Percentiles rank a stretch among this genome's conserved stretches.
These are phyloP conservation scores for Drosophila navojoa DNA, from an alignment of 1,140 invertebrate species.

Conservation along the genomic window DNA sequence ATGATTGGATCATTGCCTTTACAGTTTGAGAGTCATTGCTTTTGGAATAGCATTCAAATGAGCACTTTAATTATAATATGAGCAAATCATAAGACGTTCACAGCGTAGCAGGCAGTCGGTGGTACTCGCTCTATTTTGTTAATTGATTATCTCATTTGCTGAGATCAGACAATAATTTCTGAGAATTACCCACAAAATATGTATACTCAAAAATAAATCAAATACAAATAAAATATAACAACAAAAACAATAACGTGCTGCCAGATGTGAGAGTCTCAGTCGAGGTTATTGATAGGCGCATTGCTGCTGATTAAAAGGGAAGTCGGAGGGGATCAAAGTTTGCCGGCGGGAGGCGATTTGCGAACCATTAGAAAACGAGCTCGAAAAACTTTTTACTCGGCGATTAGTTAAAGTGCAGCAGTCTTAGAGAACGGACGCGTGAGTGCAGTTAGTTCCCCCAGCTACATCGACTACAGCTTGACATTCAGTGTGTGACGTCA, in stretches of 20 bases:
- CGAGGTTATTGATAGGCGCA: constrained; percentile 58
- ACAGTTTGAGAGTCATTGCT: not conserved
- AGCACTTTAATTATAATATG: not conserved
- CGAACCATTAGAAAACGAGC: constrained; percentile 24
- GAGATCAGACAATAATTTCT: constrained; percentile 17
- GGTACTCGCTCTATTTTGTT: not conserved
- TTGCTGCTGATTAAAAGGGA: constrained; percentile 60
- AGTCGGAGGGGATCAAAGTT: not conserved
- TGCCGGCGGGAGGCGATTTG: constrained; percentile 34
- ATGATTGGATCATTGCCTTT: no score
- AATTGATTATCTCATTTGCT: constrained; percentile 4
- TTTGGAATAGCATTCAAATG: not conserved
- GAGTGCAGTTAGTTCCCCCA: constrained; percentile 23
- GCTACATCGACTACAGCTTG: not conserved
- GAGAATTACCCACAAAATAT: constrained; percentile 14
- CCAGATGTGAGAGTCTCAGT: constrained; percentile 43
- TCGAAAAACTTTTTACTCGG: constrained; percentile 23
- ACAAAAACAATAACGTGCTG: constrained; percentile 2
- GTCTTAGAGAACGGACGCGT: constrained; percentile 56
- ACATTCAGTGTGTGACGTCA: constrained; percentile 38
- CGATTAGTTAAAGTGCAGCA: constrained; percentile 70
- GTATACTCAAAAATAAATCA: not conserved
- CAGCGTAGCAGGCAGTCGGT: not conserved
- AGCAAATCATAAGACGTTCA: not conserved
- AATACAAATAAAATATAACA: constrained; percentile 4